Evolutionary conservation across 2,888 invertebrate genomes (phyloP), one percentile per base, ranked within the genome.

Genomic region (Philhelius pedissequus): DNA sequence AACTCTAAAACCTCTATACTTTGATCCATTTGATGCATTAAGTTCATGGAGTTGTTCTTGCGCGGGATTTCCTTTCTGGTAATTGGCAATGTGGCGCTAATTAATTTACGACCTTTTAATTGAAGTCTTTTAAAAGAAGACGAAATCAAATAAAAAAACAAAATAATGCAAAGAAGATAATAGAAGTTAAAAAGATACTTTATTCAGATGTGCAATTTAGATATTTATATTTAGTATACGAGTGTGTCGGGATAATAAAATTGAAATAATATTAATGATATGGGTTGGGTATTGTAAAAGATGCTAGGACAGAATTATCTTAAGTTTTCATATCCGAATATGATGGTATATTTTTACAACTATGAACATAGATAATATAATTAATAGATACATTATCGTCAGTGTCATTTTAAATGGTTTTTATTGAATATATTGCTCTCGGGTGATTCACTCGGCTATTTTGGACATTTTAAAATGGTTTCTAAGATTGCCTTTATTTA

Each of bases 71-170:
- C 48, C 66, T 52, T 52, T 48, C 62, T 38, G 56, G 62, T 79
- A 75, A 75, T 84, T 78, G 79, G 74, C 75, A 76, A 84, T 78
- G 71, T 58, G 75, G 68, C 54, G 68, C 75, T 86, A 87, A 87
- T 87, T 81, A 87, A 87, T 87, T 87, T 87, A 87, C 82, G 87
- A 68, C 77, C 54, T 87, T 87, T 87, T 87, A 87, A 87, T 87
- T 87, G 86, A 60, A 81, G 60, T 48, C 20, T 74, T n/a, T n/a
- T 60, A 52, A 56, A 22, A 64, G 32, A 40, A 48, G 48, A 45
- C 30, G 13, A 62, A 62, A 43, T 27, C 62, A 62, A 62, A 58
- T 35, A n/a, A n/a, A n/a, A n/a, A n/a, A n/a, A n/a, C n/a, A n/a
- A n/a, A n/a, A 35, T 32, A 54, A 54, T 54, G 56, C n/a, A 4